Base-by-base conservation (phyloP, 2,113 vertebrate genomes). In the Terrapene triunguis region DNA sequence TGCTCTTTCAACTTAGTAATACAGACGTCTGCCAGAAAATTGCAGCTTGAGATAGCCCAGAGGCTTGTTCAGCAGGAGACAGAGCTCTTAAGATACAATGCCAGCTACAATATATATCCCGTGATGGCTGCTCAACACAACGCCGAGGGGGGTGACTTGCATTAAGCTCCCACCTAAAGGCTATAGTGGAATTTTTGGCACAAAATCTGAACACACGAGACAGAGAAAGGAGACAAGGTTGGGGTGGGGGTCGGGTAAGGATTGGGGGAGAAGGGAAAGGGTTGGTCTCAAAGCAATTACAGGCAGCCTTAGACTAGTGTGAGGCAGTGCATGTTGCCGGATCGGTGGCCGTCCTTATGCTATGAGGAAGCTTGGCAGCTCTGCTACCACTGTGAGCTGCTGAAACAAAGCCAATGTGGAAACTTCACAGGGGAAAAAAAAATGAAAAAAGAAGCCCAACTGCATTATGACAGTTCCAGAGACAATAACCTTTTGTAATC, bases 401-500 rank as follows among this genome's bases (percentile, higher is more conserved):
- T 79, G 92, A 97, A 96, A 97, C 94, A 96, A 97, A 97, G 95
- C 91, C 87, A 84, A 84, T 88, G 95, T 95, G 95, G 96, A 88
- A 97, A 97, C 89, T 89, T 95, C 93, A 91, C 83, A 94, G 88
- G 42, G 88, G n/a, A 44, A 87, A 55, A 90, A 83, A 72, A 65
- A 65, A 53, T 24, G 24, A 35, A 94, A 88, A 6, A 87, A 69
- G 89, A 92, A 87, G 65, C 85, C 94, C 54, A 96, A 97, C 95
- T 94, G 89, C 94, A 95, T 97, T 93, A 94, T 53, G 96, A 95
- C 84, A 96, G 91, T 92, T 94, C 91, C 89, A 93, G 97, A 97
- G 97, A 98, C 97, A 97, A 98, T 97, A 96, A 97, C 91, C 93
- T 98, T 98, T 94, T 95, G 97, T 98, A 98, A 97, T 96, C 87